Base-by-base conservation (phyloP, 2,888 invertebrate genomes). In the Cheilosia pagana region DNA sequence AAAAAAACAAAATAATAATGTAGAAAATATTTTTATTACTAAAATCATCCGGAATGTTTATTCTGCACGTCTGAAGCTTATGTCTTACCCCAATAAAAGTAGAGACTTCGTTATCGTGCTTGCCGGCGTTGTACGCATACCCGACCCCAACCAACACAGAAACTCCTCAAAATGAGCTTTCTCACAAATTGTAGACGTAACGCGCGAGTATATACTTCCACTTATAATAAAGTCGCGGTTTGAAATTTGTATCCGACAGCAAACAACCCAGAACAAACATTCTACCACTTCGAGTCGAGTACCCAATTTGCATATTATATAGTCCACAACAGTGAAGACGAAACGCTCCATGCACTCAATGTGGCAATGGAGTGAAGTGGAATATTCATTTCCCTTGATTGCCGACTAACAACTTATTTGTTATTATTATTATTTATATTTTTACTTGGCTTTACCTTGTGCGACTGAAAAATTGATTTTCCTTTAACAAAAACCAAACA, bases 291-390 rank as follows among this genome's bases (percentile, higher is more conserved):
- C 48, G 23, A 48, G 14, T 50, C 23, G 23, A 12, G 50, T 25
- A 77, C 45, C 77, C 67, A 82, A 82, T 82, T 82, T 82, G 67
- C 82, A 82, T 82, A 82, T 77, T 82, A 82, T 77, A 60, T 82
- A 82, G 82, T 82, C 62, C 82, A 72, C 62, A 57, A 68, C 67
- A 77, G 57, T 21, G 70, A 65, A 53, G 52, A 25, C 53, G 65
- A 63, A 52, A 68, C 60, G 71, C 72, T 71, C 65, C 71, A n/a
- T n/a, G n/a, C n/a, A 65, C 71, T 70, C 70, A 65, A 59, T 72
- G 48, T 41, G 25, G 35, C 12, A 2, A 21, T 21, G 19, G 41
- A 16, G 35, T 10, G 43, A 19, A 52, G 39, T 63, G 28, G 57
- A 70, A 59, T 75, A 76, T 81, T 71, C 53, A 71, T 76, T 76